Evolutionary conservation across 2,888 invertebrate species (phyloP), one percentile per base, ranked within the genome.

Genomic region (Yponomeuta sedellus): DNA sequence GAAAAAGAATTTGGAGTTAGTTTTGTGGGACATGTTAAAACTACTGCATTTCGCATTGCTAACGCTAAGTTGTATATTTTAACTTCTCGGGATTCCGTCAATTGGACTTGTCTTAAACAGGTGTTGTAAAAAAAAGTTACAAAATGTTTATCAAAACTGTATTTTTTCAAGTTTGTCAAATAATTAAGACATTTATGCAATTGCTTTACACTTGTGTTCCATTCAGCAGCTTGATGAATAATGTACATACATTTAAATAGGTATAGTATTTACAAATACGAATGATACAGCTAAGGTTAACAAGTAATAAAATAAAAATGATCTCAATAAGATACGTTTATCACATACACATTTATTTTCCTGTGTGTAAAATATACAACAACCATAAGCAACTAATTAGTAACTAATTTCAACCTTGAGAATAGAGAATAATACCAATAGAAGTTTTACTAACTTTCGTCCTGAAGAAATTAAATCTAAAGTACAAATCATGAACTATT

Each of bases 291-390:
- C 82, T 85, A 86, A 74, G 71, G 78, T 81, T 82, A 81, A 75
- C 78, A 34, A 78, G 78, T 81, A 81, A 79, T 83, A 85, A 85
- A 85, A 82, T 83, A 80, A 84, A 82, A 80, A 78, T 81, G 78
- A 80, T 82, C 83, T 83, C 84, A 85, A 78, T 82, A 81, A 85
- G 82, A 85, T 84, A 86, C 74, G 75, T 82, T 83, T 86, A 87
- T 88, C 86, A 87, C 86, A 86, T 85, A 84, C 79, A 83, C 80
- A 80, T 82, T 82, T 81, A 80, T 78, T 75, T 76, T 78, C 75
- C 75, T 73, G 74, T 74, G 75, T 78, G 75, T 74, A 77, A 62
- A 74, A 78, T 79, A 80, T 20, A 75, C 76, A 76, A 79, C 75
- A 77, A 74, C 75, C 73, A 74, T 77, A 80, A 79, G 76, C 76